A percentile compares a stretch with the other conserved stretches of the same genome.
Conservation (phyloP, 2,888 invertebrate species). For the Cyaniris semiargus region DNA sequence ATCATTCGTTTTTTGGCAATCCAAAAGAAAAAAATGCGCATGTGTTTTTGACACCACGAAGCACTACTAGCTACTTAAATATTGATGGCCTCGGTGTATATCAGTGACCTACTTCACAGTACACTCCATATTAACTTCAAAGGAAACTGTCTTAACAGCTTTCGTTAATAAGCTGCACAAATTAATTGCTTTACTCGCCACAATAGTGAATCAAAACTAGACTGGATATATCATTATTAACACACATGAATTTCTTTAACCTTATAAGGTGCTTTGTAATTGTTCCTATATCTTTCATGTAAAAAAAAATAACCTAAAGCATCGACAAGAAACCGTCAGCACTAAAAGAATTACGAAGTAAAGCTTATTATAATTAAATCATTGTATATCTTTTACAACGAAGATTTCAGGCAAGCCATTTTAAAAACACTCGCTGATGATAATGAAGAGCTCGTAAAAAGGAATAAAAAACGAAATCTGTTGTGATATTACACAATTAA, state of each 20-base stretch:
- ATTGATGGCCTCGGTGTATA: constrained; percentile 2
- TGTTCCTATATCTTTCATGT: too few relatives aligned
- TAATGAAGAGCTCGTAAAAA: not conserved
- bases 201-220: not conserved
- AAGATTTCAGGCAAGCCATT: not conserved
- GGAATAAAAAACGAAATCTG: not conserved
- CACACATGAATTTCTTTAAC: not conserved
- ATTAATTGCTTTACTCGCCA: not conserved
- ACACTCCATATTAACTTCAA: constrained; percentile 12
- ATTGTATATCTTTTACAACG: not conserved
- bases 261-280: too few relatives aligned
- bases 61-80: not conserved
- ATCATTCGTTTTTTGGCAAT: not conserved
- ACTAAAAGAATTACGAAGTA: too few relatives aligned
- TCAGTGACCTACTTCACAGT: not conserved
- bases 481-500: constrained; percentile 12
- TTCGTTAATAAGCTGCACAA: not conserved
- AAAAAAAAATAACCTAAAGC: too few relatives aligned
- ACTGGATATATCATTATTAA: not conserved
- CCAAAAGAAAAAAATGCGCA: not conserved
- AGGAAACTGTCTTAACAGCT: constrained; percentile 1
- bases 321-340: too few relatives aligned
- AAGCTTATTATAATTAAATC: too few relatives aligned
- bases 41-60: not conserved
- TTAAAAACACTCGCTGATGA: not conserved